Percentiles rank a stretch among this genome's conserved stretches.
Conservation (phyloP, 1,140 invertebrate species). For the Pollicipes pollicipes region DNA sequence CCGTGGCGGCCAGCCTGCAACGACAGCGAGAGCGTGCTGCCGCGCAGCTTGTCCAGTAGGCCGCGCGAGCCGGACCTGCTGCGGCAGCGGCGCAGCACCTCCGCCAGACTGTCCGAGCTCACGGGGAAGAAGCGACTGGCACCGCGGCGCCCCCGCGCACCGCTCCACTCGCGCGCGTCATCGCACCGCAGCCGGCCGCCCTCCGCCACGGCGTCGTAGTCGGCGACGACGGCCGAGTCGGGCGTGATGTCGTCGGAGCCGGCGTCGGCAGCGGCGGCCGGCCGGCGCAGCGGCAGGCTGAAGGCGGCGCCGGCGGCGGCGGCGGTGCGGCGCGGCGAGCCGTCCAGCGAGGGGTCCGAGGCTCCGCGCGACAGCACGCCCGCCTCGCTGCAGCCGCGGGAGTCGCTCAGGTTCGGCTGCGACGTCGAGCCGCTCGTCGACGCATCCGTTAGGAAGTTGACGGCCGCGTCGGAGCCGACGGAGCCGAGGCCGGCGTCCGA, state of each 20-base stretch:
- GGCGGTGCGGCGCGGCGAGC: neutral
- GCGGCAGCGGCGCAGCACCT: neutral
- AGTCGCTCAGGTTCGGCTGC: neutral
- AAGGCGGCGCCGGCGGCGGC: neutral
- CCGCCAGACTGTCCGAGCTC: neutral
- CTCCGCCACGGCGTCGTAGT: conserved; percentile 11
- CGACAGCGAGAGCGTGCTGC: neutral
- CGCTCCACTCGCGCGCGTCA: neutral
- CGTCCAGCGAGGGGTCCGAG: neutral
- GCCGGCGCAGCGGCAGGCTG: neutral
- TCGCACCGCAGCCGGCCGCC: too few relatives aligned
- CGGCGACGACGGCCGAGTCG: conserved; percentile 14
- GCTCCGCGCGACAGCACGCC: neutral
- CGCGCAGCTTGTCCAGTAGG: neutral
- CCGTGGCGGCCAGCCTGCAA: neutral
- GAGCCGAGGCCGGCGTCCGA: conserved; percentile 3
- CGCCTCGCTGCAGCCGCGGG: neutral
- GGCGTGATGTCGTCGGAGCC: conserved; percentile 12
- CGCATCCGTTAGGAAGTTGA: conserved; percentile 12
- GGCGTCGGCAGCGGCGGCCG: neutral
- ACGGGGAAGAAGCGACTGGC: neutral
- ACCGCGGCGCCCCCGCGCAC: too few relatives aligned
- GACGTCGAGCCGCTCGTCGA: conserved; percentile 6
- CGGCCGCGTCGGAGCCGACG: conserved; percentile 6
- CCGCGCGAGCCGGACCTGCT: neutral